These are phyloP conservation scores for Lysandra bellargus DNA, from an alignment of 2,888 invertebrate species.

Conservation along the genomic window DNA sequence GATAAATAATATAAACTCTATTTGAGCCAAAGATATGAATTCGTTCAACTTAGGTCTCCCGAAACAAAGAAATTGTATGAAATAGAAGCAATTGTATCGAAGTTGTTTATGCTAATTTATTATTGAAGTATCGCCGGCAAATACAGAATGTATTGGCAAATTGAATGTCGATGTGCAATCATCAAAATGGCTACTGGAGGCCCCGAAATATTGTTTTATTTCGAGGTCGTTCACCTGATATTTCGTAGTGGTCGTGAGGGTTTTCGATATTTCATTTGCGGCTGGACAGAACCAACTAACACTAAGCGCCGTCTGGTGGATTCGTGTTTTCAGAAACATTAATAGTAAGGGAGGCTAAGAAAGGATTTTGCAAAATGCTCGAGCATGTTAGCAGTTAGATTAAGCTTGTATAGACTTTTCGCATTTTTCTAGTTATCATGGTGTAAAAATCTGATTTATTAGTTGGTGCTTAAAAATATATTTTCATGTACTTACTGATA, in stretches of 20 bases:
- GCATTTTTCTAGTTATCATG: no score
- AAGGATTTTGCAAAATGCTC: no score
- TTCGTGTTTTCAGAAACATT: neutral
- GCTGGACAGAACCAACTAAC: neutral
- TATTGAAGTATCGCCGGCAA: constrained; percentile 21
- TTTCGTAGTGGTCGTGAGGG: neutral
- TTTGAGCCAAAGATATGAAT: neutral
- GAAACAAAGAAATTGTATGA: neutral
- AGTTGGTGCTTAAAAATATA: no score
- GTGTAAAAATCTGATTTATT: no score
- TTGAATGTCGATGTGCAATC: constrained; percentile 20
- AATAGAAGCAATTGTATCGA: constrained; percentile 9
- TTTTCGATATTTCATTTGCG: neutral
- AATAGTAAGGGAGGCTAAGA: neutral
- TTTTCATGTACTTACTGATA: no score
- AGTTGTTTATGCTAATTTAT: constrained; percentile 26
- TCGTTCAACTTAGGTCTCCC: constrained; percentile 2
- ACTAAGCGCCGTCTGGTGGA: neutral
- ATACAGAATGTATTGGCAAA: constrained; percentile 8
- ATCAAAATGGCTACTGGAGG: neutral
- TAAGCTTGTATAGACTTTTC: no score
- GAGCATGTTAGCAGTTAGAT: no score
- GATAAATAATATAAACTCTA: neutral
- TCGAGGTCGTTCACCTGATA: neutral
- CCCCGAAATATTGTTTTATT: constrained; percentile 14